A percentile compares a stretch with the other conserved stretches of the same genome.
These are phyloP conservation scores for Pantherophis vulpinus DNA, from an alignment of 2,797 vertebrate species.

Conservation along the genomic window DNA sequence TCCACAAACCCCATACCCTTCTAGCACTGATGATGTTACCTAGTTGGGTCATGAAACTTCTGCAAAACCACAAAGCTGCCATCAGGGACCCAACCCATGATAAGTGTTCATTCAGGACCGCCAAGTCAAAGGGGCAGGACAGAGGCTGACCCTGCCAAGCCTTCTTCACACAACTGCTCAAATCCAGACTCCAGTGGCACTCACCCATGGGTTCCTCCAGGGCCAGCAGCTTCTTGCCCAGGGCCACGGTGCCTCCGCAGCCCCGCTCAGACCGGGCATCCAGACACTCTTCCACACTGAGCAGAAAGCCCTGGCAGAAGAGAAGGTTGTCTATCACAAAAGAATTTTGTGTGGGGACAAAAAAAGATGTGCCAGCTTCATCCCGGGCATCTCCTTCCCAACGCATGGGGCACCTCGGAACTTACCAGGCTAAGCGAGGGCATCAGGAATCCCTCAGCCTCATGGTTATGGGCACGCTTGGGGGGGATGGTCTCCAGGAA, in stretches of 20 bases:
- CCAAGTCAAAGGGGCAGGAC: background rate
- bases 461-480: conserved; percentile 44
- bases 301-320: conserved; percentile 56
- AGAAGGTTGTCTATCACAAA: background rate
- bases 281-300: conserved; percentile 44
- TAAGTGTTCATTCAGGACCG: background rate
- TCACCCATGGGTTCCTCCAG: conserved; percentile 56
- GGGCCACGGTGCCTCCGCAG: background rate
- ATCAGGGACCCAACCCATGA: background rate
- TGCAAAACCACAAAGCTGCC: no score
- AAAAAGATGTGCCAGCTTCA: background rate
- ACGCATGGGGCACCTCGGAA: background rate
- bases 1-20: background rate
- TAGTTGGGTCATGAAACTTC: background rate
- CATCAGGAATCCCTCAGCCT: conserved; percentile 42
- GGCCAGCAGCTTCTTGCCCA: conserved; percentile 31
- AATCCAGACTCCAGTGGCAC: background rate
- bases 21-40: background rate
- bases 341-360: fast-evolving
- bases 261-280: conserved; percentile 11
- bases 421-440: conserved; percentile 63
- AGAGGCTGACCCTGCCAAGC: background rate
- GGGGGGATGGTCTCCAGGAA: conserved; percentile 48
- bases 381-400: background rate
- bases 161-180: no score